A percentile compares a stretch with the other conserved stretches of the same genome.
phyloP scores from a whole-genome alignment of 2,888 invertebrate genomes.

The Pheosia tremula region DNA sequence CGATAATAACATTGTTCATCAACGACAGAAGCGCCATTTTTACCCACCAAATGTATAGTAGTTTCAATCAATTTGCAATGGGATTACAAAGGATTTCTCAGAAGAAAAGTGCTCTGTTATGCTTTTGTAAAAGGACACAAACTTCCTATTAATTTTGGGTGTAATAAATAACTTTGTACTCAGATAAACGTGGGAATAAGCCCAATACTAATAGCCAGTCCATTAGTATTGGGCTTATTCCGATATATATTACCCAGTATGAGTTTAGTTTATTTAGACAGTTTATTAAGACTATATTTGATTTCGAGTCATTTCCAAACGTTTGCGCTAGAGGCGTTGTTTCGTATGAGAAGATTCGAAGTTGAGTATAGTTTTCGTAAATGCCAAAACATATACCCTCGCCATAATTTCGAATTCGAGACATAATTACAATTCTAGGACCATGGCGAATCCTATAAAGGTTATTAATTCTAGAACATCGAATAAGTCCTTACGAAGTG shows the following conservation, averaged over 20 bases:
- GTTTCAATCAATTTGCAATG: too few species aligned
- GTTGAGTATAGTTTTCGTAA: background rate
- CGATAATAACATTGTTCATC: too few species aligned
- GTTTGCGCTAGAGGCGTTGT: background rate
- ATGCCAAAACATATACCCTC: background rate
- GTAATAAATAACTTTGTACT: too few species aligned
- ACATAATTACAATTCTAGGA: slow-evolving; percentile 16
- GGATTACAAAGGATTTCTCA: too few species aligned
- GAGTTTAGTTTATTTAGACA: background rate
- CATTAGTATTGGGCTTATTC: too few species aligned
- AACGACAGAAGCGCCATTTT: too few species aligned
- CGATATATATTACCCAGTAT: too few species aligned
- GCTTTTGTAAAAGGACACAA: too few species aligned
- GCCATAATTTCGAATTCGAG: background rate
- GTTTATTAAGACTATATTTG: background rate
- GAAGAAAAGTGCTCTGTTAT: too few species aligned
- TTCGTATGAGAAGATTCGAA: background rate
- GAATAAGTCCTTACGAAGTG: slow-evolving; percentile 38
- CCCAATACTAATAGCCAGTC: slow-evolving; percentile 32
- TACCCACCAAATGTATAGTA: too few species aligned
- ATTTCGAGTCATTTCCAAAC: background rate
- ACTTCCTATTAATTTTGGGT: too few species aligned
- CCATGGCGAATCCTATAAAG: slow-evolving; percentile 38
- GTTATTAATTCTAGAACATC: slow-evolving; percentile 40
- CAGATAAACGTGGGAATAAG: background rate